Percentiles rank a stretch among this genome's conserved stretches.
Evolutionary conservation across 2,113 vertebrate species (phyloP).

Genomic region (Pelobates fuscus): DNA sequence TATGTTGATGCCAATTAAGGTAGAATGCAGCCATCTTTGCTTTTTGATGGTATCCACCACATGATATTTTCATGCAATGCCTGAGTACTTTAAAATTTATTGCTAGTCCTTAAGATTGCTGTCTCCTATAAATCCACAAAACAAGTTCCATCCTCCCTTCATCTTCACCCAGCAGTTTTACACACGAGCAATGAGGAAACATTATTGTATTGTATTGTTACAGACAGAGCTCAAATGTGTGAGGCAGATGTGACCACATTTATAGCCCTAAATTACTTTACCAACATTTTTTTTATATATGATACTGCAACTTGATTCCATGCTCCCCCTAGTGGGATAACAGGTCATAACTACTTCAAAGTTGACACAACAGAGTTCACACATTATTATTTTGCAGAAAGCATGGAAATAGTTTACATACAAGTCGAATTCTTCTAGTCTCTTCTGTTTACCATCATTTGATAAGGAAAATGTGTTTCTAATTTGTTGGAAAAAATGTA

Average conservation of each 20-base stretch:
- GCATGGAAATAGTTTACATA: too few species aligned
- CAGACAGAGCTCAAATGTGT: constrained; percentile 36
- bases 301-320: constrained; percentile 21
- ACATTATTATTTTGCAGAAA: too few species aligned
- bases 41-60: background rate
- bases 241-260: constrained; percentile 44
- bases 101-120: constrained; percentile 23
- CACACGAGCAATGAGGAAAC: constrained; percentile 37
- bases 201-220: constrained; percentile 28
- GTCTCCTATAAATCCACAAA: constrained; percentile 33
- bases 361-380: background rate
- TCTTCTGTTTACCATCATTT: constrained; percentile 21
- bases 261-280: background rate
- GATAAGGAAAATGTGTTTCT: background rate
- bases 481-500: too few species aligned
- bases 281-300: constrained; percentile 22
- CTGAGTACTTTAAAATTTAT: background rate
- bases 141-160: constrained; percentile 14
- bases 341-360: constrained; percentile 17
- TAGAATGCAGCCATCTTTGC: background rate
- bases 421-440: constrained; percentile 12
- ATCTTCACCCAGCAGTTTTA: constrained; percentile 23
- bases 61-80: background rate
- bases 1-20: background rate
- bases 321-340: constrained; percentile 39